Conservation (phyloP, 2,113 vertebrate genomes). For the Macquaria australasica region DNA sequence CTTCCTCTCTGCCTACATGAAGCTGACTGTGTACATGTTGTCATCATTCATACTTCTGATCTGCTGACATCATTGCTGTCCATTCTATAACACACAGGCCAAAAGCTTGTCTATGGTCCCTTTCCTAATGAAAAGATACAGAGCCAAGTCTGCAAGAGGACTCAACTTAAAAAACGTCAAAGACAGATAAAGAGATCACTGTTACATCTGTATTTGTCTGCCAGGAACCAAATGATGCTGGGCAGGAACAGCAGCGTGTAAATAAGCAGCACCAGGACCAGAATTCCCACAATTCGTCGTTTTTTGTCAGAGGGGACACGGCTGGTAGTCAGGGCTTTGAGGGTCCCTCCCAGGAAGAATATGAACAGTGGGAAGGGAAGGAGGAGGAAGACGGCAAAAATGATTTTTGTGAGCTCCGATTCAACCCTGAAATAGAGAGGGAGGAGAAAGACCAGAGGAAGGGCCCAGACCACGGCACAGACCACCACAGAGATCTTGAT, state of each 20-base stretch:
- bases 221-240: background rate
- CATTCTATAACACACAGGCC: background rate
- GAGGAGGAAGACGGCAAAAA: background rate
- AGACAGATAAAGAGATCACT: fast-evolving
- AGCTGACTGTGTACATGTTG: no score
- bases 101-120: slow-evolving; percentile 26
- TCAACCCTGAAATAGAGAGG: fast-evolving
- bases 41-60: background rate
- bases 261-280: slow-evolving; percentile 28
- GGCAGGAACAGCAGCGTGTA: slow-evolving; percentile 38
- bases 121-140: slow-evolving; percentile 46
- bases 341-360: slow-evolving; percentile 14
- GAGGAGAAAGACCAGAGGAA: background rate
- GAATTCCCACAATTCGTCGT: background rate
- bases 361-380: slow-evolving; percentile 22
- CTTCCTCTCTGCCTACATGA: no score
- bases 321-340: slow-evolving; percentile 18
- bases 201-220: fast-evolving
- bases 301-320: slow-evolving; percentile 25
- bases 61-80: background rate
- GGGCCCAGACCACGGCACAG: background rate
- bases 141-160: slow-evolving; percentile 27
- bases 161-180: background rate
- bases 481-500: background rate
- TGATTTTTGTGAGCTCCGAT: fast-evolving